Evolutionary conservation across 1,140 invertebrate genomes (phyloP).

Genomic region (Maconellicoccus hirsutus): DNA sequence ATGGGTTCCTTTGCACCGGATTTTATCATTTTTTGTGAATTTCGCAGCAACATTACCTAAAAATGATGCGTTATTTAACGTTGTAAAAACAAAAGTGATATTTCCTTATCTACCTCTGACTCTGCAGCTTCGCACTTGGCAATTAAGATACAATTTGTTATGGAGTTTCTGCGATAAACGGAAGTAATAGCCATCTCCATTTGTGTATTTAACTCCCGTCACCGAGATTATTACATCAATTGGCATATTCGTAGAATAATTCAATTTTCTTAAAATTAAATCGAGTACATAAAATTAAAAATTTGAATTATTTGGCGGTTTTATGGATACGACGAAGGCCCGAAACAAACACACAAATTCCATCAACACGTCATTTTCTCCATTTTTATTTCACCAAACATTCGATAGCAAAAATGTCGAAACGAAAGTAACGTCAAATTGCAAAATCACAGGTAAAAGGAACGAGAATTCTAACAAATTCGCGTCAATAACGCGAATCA

Average conservation of each 20-base stretch:
- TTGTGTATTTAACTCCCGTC: neutral
- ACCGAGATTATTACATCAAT: neutral
- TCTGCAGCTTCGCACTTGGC: neutral
- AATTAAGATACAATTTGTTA: constrained; percentile 4
- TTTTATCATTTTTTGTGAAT: neutral
- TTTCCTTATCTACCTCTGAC: constrained; percentile 10
- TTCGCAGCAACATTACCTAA: neutral
- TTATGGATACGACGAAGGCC: neutral
- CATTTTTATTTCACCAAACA: neutral
- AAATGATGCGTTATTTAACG: neutral
- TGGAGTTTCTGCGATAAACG: constrained; percentile 1
- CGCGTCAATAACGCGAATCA: too few relatives aligned
- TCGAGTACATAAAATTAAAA: neutral
- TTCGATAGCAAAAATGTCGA: neutral
- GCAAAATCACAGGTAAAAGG: too few relatives aligned
- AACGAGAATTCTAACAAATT: too few relatives aligned
- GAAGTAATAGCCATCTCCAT: constrained; percentile 12
- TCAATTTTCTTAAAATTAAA: neutral
- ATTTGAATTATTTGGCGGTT: constrained; percentile 1
- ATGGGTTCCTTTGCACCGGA: neutral
- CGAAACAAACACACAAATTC: constrained; percentile 3
- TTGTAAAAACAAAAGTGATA: too few relatives aligned
- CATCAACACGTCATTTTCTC: neutral
- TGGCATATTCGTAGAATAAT: neutral
- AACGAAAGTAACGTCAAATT: too few relatives aligned